These are phyloP conservation scores for Dichetophora obliterata DNA, from an alignment of 2,888 invertebrate genomes.

Conservation along the genomic window DNA sequence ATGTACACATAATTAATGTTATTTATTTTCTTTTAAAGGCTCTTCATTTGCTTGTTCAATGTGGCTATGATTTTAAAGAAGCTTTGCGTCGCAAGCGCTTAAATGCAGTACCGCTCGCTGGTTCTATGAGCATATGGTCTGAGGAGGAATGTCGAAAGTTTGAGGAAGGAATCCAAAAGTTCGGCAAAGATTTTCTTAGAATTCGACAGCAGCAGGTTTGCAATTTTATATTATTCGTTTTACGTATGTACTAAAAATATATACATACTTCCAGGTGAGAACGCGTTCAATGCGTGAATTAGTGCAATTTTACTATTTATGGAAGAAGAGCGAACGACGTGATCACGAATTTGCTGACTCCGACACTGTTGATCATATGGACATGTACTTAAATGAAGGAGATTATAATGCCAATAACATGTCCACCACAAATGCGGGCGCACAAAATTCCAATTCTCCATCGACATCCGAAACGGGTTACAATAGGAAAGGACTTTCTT, in stretches of 20 bases:
- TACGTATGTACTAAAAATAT: conserved; percentile 12
- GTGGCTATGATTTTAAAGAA: conserved; percentile 95
- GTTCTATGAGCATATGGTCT: conserved; percentile 91
- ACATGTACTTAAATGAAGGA: conserved; percentile 64
- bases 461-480: conserved; percentile 12
- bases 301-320: conserved; percentile 95
- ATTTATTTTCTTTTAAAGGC: conserved; percentile 70
- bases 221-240: conserved; percentile 54
- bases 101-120: conserved; percentile 77
- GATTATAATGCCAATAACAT: conserved; percentile 50
- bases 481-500: conserved; percentile 17
- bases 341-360: conserved; percentile 73
- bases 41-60: conserved; percentile 89
- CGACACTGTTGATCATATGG: conserved; percentile 68
- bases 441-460: conserved; percentile 33
- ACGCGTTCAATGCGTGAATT: conserved; percentile 96
- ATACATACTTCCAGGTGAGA: conserved; percentile 72
- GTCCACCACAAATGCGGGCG: conserved; percentile 41
- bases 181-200: conserved; percentile 96
- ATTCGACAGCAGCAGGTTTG: conserved; percentile 90
- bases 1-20: not conserved
- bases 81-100: conserved; percentile 85
- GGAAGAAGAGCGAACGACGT: conserved; percentile 99
- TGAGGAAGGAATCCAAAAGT: conserved; percentile 92
- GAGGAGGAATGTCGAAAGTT: conserved; percentile 98